phyloP scores from a whole-genome alignment of 2,888 invertebrate species.

The Acrobasis repandana region DNA sequence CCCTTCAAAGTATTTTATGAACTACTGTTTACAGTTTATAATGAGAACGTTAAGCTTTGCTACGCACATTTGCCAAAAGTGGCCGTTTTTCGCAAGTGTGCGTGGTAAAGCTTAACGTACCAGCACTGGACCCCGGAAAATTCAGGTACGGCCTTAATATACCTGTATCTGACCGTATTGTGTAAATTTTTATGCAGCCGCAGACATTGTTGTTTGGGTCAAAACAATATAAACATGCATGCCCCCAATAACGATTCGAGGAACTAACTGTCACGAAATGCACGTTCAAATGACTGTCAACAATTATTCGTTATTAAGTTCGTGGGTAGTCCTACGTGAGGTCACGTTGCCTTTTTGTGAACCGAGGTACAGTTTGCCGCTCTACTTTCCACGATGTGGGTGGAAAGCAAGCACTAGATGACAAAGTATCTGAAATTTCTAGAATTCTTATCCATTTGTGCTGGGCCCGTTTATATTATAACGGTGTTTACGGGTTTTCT shows the following conservation, averaged over 20 bases:
- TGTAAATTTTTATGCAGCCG: background rate
- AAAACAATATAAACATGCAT: background rate
- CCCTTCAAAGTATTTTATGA: too few species aligned
- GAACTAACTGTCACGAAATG: background rate
- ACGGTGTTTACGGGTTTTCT: background rate
- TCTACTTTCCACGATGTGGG: constrained; percentile 16
- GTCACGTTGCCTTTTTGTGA: constrained; percentile 24
- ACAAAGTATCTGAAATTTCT: constrained; percentile 7
- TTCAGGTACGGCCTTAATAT: too few species aligned
- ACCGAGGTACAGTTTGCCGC: constrained; percentile 8
- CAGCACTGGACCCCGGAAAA: too few species aligned
- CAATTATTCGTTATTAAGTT: constrained; percentile 27
- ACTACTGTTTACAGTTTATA: too few species aligned
- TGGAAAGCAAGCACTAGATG: constrained; percentile 8
- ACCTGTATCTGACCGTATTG: background rate
- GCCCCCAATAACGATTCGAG: background rate
- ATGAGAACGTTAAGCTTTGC: too few species aligned
- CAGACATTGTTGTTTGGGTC: background rate
- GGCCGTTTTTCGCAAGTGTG: too few species aligned
- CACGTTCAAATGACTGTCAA: constrained; percentile 28
- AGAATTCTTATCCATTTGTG: background rate
- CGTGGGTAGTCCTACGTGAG: constrained; percentile 28
- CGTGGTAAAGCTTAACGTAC: too few species aligned
- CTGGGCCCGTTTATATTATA: background rate
- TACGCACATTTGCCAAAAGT: too few species aligned